Evolutionary conservation across 2,797 vertebrate species (phyloP).

Genomic region (Catostomus latipinnis): DNA sequence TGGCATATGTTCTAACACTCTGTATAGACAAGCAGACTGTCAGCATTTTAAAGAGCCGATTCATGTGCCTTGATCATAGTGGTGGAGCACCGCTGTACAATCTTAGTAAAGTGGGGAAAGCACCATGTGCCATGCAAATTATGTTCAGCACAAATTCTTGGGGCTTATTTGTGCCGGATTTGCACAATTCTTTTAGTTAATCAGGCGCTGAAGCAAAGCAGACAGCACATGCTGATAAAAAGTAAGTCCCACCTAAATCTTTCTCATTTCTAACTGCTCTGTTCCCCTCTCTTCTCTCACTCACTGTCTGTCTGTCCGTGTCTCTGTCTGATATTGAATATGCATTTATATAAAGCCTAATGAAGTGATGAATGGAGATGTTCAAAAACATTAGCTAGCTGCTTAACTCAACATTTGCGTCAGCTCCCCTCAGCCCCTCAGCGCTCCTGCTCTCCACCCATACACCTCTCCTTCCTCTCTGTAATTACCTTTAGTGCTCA

Average conservation of each 20-base stretch:
- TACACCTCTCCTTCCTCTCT: not conserved
- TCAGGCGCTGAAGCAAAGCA: constrained; percentile 2
- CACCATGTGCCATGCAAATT: no score
- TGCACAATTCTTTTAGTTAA: constrained; percentile 20
- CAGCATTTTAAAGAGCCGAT: no score
- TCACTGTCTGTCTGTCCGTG: not conserved
- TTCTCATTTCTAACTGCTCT: not conserved
- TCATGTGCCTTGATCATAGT: no score
- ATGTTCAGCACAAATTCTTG: no score
- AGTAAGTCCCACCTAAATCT: no score
- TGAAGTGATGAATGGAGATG: constrained; percentile 14
- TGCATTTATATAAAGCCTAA: not conserved
- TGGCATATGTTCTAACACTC: no score
- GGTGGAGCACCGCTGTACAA: no score
- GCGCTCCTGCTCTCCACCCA: not conserved
- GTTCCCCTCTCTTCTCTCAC: not conserved
- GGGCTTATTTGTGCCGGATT: no score
- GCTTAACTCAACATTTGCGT: constrained; percentile 23
- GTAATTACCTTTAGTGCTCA: not conserved
- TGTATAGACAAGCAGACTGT: no score
- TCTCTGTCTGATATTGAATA: constrained; percentile 2
- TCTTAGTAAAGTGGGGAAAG: no score
- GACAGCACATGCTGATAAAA: not conserved
- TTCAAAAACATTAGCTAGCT: constrained; percentile 18
- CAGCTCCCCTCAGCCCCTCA: not conserved